Base-by-base conservation (phyloP, 2,797 vertebrate genomes). In the Rhinella marina region DNA sequence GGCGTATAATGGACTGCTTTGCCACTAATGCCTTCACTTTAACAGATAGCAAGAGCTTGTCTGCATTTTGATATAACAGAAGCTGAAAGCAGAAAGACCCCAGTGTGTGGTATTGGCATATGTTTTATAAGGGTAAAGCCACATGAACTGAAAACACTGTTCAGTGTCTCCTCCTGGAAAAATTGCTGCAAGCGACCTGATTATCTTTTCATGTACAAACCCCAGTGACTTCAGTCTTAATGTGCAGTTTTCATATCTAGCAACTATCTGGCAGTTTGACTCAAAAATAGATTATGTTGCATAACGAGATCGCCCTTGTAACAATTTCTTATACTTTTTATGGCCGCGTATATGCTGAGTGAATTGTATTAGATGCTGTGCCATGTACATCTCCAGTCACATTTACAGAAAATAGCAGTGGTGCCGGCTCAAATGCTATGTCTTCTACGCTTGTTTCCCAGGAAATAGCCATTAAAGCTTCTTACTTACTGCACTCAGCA, bases 401-500 rank as follows among this genome's bases (percentile, higher is more conserved):
- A 85, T 85, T 61, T 85, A 62, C 72, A 61, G 57, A 76, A 75
- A 85, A 62, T 59, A 76, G 41, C 56, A 73, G 23, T 75, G 25
- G 83, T 76, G 56, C 32, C 12, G 72, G 13, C 56, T 76, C 23
- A 76, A 61, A 85, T 72, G 64, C 16, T 76, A 73, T 61, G 70
- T 76, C 57, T 77, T 77, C 23, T 62, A 77, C 50, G 56, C 83
- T 77, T 62, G 32, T 85, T 85, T 85, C 72, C 57, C 41, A 85
- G 83, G 57, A 85, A 64, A 76, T 52, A 61, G 57, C 32, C 72
- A 85, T 62, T 77, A 85, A 62, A 32, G 32, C 57, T 62, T n/a
- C 57, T 76, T 61, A 85, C 57, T 85, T 62, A 85, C 72, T 85
- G 72, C 57, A 62, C 32, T 76, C 70, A 76, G 57, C 83, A 85